These are phyloP conservation scores for Anoplophora glabripennis DNA, from an alignment of 1,140 invertebrate species.

Conservation along the genomic window DNA sequence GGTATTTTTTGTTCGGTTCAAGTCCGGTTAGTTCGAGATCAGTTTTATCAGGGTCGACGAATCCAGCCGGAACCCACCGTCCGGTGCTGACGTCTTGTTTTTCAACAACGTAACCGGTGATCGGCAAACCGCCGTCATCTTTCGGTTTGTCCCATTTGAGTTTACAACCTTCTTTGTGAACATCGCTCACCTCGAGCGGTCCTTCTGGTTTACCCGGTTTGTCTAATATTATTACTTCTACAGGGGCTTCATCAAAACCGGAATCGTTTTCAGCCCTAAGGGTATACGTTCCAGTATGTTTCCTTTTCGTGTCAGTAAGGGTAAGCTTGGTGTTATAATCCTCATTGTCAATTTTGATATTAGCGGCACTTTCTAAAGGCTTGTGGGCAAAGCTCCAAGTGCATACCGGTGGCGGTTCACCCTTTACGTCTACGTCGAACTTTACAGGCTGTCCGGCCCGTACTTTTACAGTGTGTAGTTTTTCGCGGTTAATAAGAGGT, in stretches of 20 bases:
- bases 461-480: conserved; percentile 83
- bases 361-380: conserved; percentile 50
- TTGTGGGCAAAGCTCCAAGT: conserved; percentile 79
- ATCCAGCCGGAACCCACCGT: conserved; percentile 83
- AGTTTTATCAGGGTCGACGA: conserved; percentile 82
- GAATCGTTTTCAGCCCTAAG: conserved; percentile 89
- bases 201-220: conserved; percentile 94
- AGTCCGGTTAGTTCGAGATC: conserved; percentile 85
- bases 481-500: conserved; percentile 88
- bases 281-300: conserved; percentile 87
- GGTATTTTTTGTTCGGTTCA: conserved; percentile 88
- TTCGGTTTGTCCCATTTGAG: conserved; percentile 93
- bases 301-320: conserved; percentile 75
- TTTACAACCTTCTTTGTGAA: conserved; percentile 94
- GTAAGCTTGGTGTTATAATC: conserved; percentile 89
- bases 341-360: conserved; percentile 81
- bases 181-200: conserved; percentile 85
- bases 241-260: conserved; percentile 89
- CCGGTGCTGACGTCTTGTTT: conserved; percentile 87
- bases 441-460: conserved; percentile 89
- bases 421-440: conserved; percentile 90
- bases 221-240: conserved; percentile 92
- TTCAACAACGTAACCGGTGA: conserved; percentile 87
- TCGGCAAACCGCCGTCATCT: conserved; percentile 91
- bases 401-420: conserved; percentile 90